Conservation (phyloP, 2,888 invertebrate species). For the Iselma pallidipennis region DNA sequence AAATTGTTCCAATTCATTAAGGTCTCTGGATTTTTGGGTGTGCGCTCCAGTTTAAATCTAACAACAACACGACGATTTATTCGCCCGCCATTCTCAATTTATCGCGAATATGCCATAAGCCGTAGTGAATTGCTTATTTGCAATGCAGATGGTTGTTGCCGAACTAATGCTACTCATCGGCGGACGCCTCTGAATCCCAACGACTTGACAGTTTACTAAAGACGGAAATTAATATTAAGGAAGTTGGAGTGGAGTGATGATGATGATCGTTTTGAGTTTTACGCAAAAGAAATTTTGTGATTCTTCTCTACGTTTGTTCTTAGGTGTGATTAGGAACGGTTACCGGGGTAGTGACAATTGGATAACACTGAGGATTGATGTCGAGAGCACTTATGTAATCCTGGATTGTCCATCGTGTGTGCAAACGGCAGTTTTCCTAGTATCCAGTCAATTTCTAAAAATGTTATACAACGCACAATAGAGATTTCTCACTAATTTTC, state of each 20-base stretch:
- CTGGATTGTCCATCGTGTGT: too few species aligned
- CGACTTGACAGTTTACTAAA: constrained; percentile 49
- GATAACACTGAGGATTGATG: too few species aligned
- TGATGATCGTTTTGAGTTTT: neutral
- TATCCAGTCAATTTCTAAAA: too few species aligned
- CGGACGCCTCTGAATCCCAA: constrained; percentile 40
- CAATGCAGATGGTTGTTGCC: constrained; percentile 48
- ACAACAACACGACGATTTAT: constrained; percentile 43
- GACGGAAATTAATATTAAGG: constrained; percentile 46
- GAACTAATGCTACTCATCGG: constrained; percentile 35
- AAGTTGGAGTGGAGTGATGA: constrained; percentile 25
- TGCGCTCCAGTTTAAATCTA: neutral
- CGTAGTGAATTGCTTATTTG: constrained; percentile 50
- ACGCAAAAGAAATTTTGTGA: constrained; percentile 6
- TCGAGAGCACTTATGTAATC: too few species aligned
- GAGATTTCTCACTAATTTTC: neutral
- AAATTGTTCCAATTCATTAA: neutral
- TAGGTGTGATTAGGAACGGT: neutral
- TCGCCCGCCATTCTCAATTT: constrained; percentile 45
- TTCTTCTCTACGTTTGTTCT: too few species aligned
- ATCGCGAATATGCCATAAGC: constrained; percentile 46
- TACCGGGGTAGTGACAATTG: too few species aligned
- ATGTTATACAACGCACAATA: too few species aligned
- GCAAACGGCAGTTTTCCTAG: too few species aligned
- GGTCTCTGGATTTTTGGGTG: too few species aligned